Base-by-base conservation (phyloP, 2,888 invertebrate species). In the Melinaea menophilus region DNA sequence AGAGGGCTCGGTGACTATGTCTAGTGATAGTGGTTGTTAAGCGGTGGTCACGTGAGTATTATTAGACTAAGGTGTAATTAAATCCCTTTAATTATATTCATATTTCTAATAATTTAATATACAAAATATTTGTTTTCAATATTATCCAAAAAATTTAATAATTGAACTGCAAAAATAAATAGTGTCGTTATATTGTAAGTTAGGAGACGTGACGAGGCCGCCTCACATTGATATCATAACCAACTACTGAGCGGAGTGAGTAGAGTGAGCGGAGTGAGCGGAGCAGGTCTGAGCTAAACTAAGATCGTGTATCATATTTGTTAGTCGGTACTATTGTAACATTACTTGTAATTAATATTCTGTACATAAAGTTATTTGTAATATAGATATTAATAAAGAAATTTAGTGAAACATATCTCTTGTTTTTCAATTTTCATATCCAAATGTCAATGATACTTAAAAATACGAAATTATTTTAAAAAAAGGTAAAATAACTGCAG, bases 351-450 rank as follows among this genome's bases (percentile, higher is more conserved):
- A 80, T 79, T 79, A 80, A 75, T 75, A 75, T 73, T 73, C 73
- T 90, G 90, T 90, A 90, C 81, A 90, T 90, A 90, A 85, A 79
- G 86, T 88, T 87, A 90, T 86, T 85, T 87, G 87, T 89, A 88
- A 81, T 84, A 82, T 88, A 88, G 86, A 82, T 81, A 84, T 80
- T 83, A 77, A 81, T 80, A 88, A 89, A 89, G 82, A 87, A 82
- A 84, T 82, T 88, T 88, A 89, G 89, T 88, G 88, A 88, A 89
- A 82, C 75, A 77, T 78, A 70, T 63, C 12, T 55, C 31, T 9
- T 51, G 59, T 62, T 73, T 71, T 73, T 69, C 63, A 57, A 60
- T 63, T 46, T 13, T 11, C 41, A 55, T 64, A 58, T 13, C 5
- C 45, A 55, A 22, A 22, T 22, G 22, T 22, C 22, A 22, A 22